Conservation (phyloP, 2,888 invertebrate genomes). For the Brachycybe producta region DNA sequence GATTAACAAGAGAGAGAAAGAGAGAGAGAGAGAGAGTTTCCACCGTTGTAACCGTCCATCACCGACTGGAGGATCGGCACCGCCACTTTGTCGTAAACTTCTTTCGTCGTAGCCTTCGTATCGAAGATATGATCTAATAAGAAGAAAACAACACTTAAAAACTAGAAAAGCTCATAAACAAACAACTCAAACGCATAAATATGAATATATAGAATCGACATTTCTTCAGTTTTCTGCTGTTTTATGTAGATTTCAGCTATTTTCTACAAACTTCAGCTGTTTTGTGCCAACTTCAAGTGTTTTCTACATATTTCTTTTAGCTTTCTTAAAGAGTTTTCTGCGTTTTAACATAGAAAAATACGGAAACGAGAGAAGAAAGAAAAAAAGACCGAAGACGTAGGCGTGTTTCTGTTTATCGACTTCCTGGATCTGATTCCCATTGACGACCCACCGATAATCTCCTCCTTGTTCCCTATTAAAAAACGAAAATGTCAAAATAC, state of each 20-base stretch:
- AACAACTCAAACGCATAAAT: too few relatives aligned
- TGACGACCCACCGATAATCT: conserved; percentile 2
- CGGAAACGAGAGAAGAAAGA: too few relatives aligned
- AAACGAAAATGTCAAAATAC: too few relatives aligned
- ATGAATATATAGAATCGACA: too few relatives aligned
- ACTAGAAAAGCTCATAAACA: too few relatives aligned
- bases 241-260: too few relatives aligned
- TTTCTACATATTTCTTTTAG: too few relatives aligned
- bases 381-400: conserved; percentile 15
- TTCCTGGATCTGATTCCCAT: conserved; percentile 7
- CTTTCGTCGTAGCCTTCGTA: conserved; percentile 42
- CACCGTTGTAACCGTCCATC: conserved; percentile 53
- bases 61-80: conserved; percentile 46
- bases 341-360: too few relatives aligned
- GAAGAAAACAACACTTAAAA: too few relatives aligned
- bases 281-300: too few relatives aligned
- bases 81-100: conserved; percentile 53
- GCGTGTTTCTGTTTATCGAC: neutral
- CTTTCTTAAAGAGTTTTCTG: too few relatives aligned
- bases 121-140: conserved; percentile 60
- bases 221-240: too few relatives aligned
- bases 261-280: neutral
- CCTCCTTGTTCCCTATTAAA: conserved; percentile 1
- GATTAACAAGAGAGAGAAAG: neutral
- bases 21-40: neutral